A percentile compares a stretch with the other conserved stretches of the same genome.
Evolutionary conservation across 2,888 invertebrate species (phyloP).

Genomic region (Toxonevra muliebris): DNA sequence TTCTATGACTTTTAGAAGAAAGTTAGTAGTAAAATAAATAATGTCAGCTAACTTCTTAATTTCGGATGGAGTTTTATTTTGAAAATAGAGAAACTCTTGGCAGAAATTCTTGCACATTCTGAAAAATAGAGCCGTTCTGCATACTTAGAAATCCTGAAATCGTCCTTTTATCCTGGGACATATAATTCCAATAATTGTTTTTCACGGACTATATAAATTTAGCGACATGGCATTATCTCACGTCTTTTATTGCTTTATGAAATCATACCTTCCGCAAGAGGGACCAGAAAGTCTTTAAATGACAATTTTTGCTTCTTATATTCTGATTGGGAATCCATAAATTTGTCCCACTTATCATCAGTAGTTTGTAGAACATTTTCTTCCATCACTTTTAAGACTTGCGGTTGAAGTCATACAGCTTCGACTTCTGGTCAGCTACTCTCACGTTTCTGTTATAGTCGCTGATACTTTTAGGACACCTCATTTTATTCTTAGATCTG

Average conservation of each 20-base stretch:
- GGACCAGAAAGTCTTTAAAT: neutral
- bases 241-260: neutral
- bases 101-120: too few species aligned
- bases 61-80: too few species aligned
- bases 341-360: neutral
- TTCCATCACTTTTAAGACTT: neutral
- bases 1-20: too few species aligned
- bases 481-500: constrained; percentile 21
- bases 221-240: neutral
- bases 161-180: too few species aligned
- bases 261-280: constrained; percentile 1
- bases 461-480: constrained; percentile 17
- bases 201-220: too few species aligned
- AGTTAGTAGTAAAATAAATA: too few species aligned
- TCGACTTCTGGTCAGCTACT: constrained; percentile 6
- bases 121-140: too few species aligned
- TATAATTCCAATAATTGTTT: too few species aligned
- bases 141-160: too few species aligned
- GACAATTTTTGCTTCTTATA: constrained; percentile 4
- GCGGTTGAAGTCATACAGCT: neutral
- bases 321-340: neutral
- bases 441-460: neutral
- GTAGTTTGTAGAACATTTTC: constrained; percentile 4
- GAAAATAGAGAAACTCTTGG: too few species aligned
- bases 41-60: too few species aligned